Conservation (phyloP, 2,113 vertebrate species). For the Dendrocopos noguchii region DNA sequence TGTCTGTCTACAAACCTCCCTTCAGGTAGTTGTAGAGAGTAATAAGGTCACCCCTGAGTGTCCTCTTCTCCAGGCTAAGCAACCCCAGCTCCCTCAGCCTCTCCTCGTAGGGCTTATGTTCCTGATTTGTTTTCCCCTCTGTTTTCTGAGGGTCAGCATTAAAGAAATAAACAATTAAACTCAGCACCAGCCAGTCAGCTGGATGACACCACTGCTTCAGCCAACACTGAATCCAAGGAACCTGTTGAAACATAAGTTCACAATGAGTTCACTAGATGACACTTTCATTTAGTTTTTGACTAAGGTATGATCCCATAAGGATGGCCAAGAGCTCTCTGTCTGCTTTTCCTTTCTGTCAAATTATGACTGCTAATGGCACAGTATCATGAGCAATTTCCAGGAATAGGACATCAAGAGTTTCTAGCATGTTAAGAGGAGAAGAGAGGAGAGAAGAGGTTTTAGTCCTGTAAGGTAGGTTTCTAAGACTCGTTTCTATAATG, state of each 20-base stretch:
- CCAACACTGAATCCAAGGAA: not conserved
- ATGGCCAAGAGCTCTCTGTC: not conserved
- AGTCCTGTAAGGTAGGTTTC: not conserved
- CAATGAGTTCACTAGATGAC: conserved; percentile 5
- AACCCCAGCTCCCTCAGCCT: too few species aligned
- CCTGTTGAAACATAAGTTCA: not conserved
- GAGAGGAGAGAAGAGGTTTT: not conserved
- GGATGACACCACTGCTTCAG: not conserved
- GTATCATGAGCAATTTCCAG: not conserved
- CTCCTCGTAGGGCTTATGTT: too few species aligned
- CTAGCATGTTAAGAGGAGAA: not conserved
- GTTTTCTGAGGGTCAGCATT: not conserved
- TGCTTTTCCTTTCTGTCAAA: not conserved
- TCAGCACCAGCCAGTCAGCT: not conserved
- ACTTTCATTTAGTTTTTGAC: not conserved
- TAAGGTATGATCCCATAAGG: not conserved
- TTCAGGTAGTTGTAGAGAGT: too few species aligned
- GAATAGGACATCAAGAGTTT: not conserved
- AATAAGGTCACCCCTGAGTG: too few species aligned
- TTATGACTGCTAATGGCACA: not conserved
- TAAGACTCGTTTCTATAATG: not conserved
- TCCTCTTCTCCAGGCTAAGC: too few species aligned
- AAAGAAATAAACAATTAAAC: not conserved
- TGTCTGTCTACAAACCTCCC: too few species aligned
- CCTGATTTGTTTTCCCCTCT: not conserved